These are phyloP conservation scores for Ctena decussata DNA, from an alignment of 2,888 invertebrate species.

Conservation along the genomic window DNA sequence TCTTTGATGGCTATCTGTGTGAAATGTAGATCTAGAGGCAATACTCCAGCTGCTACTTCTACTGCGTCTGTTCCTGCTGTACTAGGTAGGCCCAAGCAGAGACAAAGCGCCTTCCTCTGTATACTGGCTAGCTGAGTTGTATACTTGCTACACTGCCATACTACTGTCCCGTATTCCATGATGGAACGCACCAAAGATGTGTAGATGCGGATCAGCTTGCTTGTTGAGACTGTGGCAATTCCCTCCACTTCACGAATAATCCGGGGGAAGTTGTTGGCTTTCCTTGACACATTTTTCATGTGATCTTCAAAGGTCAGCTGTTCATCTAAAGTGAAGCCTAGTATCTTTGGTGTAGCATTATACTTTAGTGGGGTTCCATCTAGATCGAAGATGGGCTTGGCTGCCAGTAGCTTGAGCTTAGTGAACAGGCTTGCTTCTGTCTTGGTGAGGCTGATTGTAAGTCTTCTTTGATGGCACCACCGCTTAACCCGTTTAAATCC, in stretches of 20 bases:
- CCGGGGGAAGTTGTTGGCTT: background rate
- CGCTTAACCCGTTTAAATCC: background rate
- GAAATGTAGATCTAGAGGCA: too few relatives aligned
- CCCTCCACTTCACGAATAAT: background rate
- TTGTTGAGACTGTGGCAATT: too few relatives aligned
- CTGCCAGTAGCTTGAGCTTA: background rate
- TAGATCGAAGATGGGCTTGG: too few relatives aligned
- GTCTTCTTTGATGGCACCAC: background rate
- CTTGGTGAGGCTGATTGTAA: background rate
- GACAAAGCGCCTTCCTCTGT: too few relatives aligned
- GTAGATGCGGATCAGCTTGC: background rate
- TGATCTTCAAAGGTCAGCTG: background rate
- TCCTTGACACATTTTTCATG: too few relatives aligned
- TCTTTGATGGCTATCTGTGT: too few relatives aligned
- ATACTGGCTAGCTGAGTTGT: too few relatives aligned
- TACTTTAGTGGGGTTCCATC: too few relatives aligned
- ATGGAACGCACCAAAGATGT: background rate
- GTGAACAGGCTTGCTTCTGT: background rate
- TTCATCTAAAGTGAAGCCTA: background rate
- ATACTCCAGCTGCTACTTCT: too few relatives aligned
- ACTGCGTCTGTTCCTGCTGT: slow-evolving; percentile 6
- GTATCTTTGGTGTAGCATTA: too few relatives aligned
- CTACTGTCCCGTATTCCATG: background rate
- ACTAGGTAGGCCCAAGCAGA: slow-evolving; percentile 10
- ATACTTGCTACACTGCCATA: background rate